Base-by-base conservation (phyloP, 2,113 vertebrate species). In the Apistogramma diplotaenia region DNA sequence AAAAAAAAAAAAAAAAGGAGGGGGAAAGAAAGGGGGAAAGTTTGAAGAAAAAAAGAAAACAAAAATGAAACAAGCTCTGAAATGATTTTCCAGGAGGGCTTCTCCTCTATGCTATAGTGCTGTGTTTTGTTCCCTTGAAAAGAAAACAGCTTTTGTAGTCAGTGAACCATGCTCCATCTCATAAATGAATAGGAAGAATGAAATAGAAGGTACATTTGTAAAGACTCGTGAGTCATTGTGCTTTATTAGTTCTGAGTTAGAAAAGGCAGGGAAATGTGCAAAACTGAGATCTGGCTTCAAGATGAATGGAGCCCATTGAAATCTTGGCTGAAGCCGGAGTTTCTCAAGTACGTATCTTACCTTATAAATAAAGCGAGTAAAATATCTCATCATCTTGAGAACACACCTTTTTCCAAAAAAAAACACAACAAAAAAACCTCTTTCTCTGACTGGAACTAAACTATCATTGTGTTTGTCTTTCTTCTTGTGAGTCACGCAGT, bases 201-300 rank as follows among this genome's bases (percentile, higher is more conserved):
- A 70, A 70, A 19, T 70, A 67, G 57, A 70, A 33, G 65, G 81
- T 55, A n/a, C 35, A 58, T 79, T 65, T 76, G 25, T 46, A 51
- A 76, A 54, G 25, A 71, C 61, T 79, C 57, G 67, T 59, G 25
- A 82, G 61, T 29, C 60, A 54, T 56, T 84, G 61, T 76, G 51
- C 70, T 81, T 84, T 70, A 70, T 70, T 70, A 70, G 65, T 51
- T 70, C 65, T 51, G 29, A 65, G 21, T 76, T 31, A 37, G 40
- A 84, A 35, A 75, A 76, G 25, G 21, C 37, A 11, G 81, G 10
- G 51, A 58, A 81, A 54, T 62, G 74, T 67, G 21, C 6, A 15
- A 76, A 79, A 62, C 33, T 43, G 54, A 74, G n/a, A 79, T 71
- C 56, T 29, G 23, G 27, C 23, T 74, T 60, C 10, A 60, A 56